Base-by-base conservation (phyloP, 2,113 vertebrate genomes). In the Tupaia tana region DNA sequence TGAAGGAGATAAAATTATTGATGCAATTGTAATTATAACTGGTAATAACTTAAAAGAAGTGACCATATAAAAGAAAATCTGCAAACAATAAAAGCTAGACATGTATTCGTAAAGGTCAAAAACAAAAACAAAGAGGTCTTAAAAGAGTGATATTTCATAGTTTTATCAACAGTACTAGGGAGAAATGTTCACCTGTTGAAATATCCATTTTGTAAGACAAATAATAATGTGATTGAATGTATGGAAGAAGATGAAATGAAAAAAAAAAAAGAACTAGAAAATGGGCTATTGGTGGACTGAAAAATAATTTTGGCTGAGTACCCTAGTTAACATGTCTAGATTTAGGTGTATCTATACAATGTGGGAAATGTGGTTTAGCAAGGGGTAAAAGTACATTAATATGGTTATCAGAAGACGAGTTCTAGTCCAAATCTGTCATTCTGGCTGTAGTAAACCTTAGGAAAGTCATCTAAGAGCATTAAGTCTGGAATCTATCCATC, bases 341-440 rank as follows among this genome's bases (percentile, higher is more conserved):
- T 43, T 89, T 83, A 70, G 84, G 4, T 94, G 58, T 79, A 78
- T 64, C 22, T 85, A 92, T 89, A 85, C 85, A 91, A 93, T 90
- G 8, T 82, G 12, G 3, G 63, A 64, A 77, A 34, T 84, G 5
- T 59, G 18, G 18, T 85, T 70, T 79, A 78, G 67, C 13, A 54
- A n/a, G 13, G 27, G 15, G 58, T 11, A 18, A 90, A 86, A 92
- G 15, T n/a, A 1, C 52, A 63, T 27, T 61, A 56, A 93, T 67
- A 58, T 75, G 20, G 10, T 86, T n/a, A 2, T 89, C 22, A 86
- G 63, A 77, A 92, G 25, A 77, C 1, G 20, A 79, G 14, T 31
- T 70, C 12, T 64, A 71, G 29, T 64, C 10, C 34, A 67, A 71
- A 70, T 90, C 52, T 86, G 7, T 86, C 78, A 67, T 27, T 92